Evolutionary conservation across 2,888 invertebrate genomes (phyloP), one percentile per base, ranked within the genome.

Genomic region (Stegophylla sp.): DNA sequence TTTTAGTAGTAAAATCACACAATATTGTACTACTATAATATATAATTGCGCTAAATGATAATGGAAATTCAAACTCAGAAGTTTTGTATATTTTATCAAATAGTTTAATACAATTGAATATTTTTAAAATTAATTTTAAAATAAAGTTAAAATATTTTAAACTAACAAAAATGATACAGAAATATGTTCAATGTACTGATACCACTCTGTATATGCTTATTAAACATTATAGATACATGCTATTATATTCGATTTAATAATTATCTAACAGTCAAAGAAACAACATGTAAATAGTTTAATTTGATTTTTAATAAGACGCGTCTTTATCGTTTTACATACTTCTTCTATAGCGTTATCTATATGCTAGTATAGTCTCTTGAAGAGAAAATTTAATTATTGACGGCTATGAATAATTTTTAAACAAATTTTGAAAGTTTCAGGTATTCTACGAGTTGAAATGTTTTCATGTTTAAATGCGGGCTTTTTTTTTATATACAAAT

Each of bases 291-390:
- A 41, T 53, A 66, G 76, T 66, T 76, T 48, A 76, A 66, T 67
- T 76, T 53, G 76, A 76, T 67, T 76, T 66, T 43, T 76, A 56
- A 76, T 56, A 56, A 76, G 76, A 56, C 66, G 66, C 66, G 66
- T 66, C 76, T 53, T 67, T 76, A 76, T 76, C 76, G 76, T 66
- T 76, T 64, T 76, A 53, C 76, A 66, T 76, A 76, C 56, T 66
- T 76, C 23, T 75, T 64, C 43, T 53, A 53, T 56, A n/a, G n/a
- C 45, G 23, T 66, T 75, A 64, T 64, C 51, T 75, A 51, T 26
- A 51, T 26, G 23, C n/a, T 26, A 15, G 45, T n/a, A 63, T 74
- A 45, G 43, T 59, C 63, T 75, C 63, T 51, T 17, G 23, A 41
- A 75, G 1, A 64, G 43, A 61, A 73, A 59, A 59, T 59, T 73